phyloP scores from a whole-genome alignment of 2,797 vertebrate genomes.

The Urosaurus nigricauda region DNA sequence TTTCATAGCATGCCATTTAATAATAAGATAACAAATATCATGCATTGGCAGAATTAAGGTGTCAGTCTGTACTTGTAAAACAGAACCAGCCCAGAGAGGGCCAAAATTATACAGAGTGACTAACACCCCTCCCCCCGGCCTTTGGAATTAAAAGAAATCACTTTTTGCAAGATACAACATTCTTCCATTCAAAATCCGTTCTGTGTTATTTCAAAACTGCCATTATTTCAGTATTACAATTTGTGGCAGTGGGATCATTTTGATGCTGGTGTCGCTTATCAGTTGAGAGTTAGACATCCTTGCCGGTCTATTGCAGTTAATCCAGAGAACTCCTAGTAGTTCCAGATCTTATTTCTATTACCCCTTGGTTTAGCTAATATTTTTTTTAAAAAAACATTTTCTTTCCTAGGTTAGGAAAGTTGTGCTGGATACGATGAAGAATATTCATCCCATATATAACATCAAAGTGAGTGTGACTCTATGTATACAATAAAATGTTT shows the following conservation, averaged over 20 bases:
- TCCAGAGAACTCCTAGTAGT: not conserved
- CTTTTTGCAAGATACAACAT: not conserved
- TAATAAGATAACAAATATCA: not conserved
- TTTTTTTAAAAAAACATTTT: not conserved
- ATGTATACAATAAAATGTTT: not conserved
- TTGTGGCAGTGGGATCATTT: not conserved
- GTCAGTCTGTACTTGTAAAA: not conserved
- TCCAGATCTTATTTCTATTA: not conserved
- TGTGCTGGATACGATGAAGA: conserved; percentile 97
- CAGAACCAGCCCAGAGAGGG: too few species aligned
- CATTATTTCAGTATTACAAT: not conserved
- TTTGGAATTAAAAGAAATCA: too few species aligned
- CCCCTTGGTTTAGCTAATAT: not conserved
- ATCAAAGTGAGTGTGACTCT: conserved; percentile 87
- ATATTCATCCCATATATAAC: conserved; percentile 98
- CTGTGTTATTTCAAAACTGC: not conserved
- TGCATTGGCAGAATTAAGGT: not conserved
- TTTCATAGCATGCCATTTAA: not conserved
- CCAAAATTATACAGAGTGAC: too few species aligned
- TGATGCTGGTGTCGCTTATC: not conserved
- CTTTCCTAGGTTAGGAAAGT: conserved; percentile 91
- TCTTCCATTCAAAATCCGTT: not conserved
- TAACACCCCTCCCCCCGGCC: too few species aligned
- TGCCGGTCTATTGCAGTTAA: not conserved
- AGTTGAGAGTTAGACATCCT: not conserved